A percentile compares a stretch with the other conserved stretches of the same genome.
Evolutionary conservation across 2,888 invertebrate species (phyloP).

Genomic region (Patella pellucida): DNA sequence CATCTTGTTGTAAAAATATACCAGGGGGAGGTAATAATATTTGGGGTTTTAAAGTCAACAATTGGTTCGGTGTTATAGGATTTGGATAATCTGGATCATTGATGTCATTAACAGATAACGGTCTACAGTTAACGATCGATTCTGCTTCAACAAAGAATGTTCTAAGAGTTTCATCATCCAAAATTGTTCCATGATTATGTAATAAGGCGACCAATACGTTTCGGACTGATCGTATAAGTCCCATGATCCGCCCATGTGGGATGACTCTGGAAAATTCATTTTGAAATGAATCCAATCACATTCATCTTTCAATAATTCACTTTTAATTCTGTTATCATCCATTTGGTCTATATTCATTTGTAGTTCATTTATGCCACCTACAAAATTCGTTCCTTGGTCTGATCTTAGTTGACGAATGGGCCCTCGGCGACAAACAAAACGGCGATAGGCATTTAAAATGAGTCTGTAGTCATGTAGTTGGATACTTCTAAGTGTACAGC

Average conservation of each 20-base stretch:
- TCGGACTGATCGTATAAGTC: slow-evolving; percentile 17
- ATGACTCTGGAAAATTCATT: slow-evolving; percentile 21
- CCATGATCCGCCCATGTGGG: slow-evolving; percentile 24
- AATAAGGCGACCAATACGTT: slow-evolving; percentile 13
- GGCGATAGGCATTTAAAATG: slow-evolving; percentile 37
- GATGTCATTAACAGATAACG: slow-evolving; percentile 25
- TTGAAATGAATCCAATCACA: slow-evolving; percentile 13
- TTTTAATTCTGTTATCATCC: neutral
- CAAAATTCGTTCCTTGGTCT: slow-evolving; percentile 41
- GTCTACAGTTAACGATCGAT: slow-evolving; percentile 35
- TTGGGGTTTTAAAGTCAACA: slow-evolving; percentile 19
- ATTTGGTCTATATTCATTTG: slow-evolving; percentile 12
- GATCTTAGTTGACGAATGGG: slow-evolving; percentile 33
- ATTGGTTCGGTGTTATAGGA: slow-evolving; percentile 34
- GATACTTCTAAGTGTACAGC: slow-evolving; percentile 56
- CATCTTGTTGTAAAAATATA: neutral
- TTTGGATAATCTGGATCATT: slow-evolving; percentile 26
- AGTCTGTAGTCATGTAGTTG: slow-evolving; percentile 37
- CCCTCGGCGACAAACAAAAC: slow-evolving; percentile 32
- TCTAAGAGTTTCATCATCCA: slow-evolving; percentile 32
- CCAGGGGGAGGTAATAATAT: slow-evolving; percentile 12
- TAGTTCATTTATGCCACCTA: slow-evolving; percentile 29
- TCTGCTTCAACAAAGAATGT: slow-evolving; percentile 40
- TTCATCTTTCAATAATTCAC: neutral
- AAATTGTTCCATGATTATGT: neutral